These are phyloP conservation scores for Idaea straminata DNA, from an alignment of 2,888 invertebrate species.

Conservation along the genomic window DNA sequence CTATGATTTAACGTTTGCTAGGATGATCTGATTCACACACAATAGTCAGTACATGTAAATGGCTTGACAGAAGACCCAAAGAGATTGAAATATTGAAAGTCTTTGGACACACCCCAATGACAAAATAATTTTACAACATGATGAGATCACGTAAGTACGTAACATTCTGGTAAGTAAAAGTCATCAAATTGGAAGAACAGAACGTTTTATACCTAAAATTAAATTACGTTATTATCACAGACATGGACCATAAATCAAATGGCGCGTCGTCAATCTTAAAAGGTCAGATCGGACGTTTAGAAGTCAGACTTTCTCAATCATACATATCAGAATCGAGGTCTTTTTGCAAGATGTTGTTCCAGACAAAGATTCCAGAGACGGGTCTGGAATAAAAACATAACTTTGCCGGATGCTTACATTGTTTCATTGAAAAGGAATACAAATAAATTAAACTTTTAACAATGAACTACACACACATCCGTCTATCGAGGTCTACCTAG, in stretches of 20 bases:
- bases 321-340: constrained; percentile 21
- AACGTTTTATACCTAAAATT: background rate
- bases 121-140: constrained; percentile 16
- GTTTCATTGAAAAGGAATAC: constrained; percentile 15
- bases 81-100: too few species aligned
- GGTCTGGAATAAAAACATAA: constrained; percentile 26
- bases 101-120: background rate
- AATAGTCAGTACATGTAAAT: background rate
- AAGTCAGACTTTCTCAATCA: constrained; percentile 32
- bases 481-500: background rate
- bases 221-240: background rate
- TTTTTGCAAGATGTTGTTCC: constrained; percentile 22
- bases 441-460: constrained; percentile 14
- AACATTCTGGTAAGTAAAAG: background rate
- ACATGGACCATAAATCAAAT: constrained; percentile 1
- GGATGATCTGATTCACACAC: background rate
- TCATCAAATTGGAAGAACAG: background rate
- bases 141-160: constrained; percentile 41
- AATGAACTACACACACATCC: constrained; percentile 18
- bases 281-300: constrained; percentile 19
- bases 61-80: too few species aligned
- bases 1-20: background rate
- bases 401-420: constrained; percentile 24
- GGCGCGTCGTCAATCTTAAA: background rate
- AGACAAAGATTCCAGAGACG: constrained; percentile 19